phyloP scores from a whole-genome alignment of 2,113 vertebrate species.

The Pachyramphus minor region DNA sequence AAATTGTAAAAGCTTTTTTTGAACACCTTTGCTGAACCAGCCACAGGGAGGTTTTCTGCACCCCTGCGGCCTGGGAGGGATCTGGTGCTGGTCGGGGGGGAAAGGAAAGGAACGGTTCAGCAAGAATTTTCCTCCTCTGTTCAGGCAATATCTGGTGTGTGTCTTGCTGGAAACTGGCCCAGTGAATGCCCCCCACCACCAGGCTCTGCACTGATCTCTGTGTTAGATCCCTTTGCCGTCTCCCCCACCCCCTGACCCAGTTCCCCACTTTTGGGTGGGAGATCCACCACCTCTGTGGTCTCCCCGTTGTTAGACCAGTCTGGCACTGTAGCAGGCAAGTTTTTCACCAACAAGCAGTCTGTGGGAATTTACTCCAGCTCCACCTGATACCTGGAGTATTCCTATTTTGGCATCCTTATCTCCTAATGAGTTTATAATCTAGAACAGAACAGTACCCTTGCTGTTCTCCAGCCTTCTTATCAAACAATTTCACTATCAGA shows the following conservation, averaged over 20 bases:
- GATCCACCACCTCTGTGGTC: background rate
- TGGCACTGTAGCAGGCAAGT: background rate
- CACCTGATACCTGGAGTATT: conserved; percentile 22
- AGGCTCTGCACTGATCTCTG: background rate
- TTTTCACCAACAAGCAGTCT: background rate
- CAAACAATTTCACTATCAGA: background rate
- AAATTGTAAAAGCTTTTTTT: background rate
- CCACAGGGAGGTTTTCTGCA: background rate
- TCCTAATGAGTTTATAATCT: conserved; percentile 39
- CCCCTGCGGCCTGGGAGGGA: background rate
- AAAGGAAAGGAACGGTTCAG: background rate
- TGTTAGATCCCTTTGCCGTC: background rate
- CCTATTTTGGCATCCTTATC: conserved; percentile 16
- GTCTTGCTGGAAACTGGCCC: conserved; percentile 16
- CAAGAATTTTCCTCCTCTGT: background rate
- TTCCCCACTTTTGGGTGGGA: background rate
- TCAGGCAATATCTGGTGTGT: background rate
- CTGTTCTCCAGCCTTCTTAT: background rate
- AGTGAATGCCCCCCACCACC: background rate
- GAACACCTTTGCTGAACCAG: background rate
- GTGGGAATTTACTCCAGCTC: background rate
- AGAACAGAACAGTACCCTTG: background rate
- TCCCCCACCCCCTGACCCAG: background rate
- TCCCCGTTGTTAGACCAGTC: background rate
- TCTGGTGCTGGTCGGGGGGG: background rate